Evolutionary conservation across 2,888 invertebrate genomes (phyloP), one percentile per base, ranked within the genome.

Genomic region (Pheosia gnoma): DNA sequence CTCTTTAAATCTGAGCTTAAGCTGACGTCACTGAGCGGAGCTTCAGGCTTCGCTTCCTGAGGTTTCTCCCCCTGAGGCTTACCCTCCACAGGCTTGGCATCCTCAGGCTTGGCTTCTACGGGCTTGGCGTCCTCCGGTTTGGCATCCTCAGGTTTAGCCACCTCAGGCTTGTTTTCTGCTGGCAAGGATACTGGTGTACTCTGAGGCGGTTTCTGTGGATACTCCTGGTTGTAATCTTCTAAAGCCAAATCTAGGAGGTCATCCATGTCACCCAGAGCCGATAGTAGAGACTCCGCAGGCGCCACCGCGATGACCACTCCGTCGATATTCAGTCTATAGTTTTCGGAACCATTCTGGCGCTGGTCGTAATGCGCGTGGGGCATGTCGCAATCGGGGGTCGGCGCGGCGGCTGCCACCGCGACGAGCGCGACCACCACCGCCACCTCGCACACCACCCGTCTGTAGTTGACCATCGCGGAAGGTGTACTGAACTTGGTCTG

Each of bases 261-360:
- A 68, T 94, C 94, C 62, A 93, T 81, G 54, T 93, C 88, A 2
- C 94, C 93, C 4, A 94, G 93, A 0, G 95, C 95, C 37, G 95
- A 88, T 11, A 96, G 82, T 7, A 96, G 85, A 2, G 94, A 89
- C 59, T 95, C 95, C 0, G 94, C 94, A 0, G 96, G 96, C 0
- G 95, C 95, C 53, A 95, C 89, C 3, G 96, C 95, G 45, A 96
- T 86, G 11, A 96, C 94, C n/a, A 96, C 91, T 11, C 96, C 96
- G 75, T 96, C 95, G 58, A 97, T 93, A 80, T 95, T 95, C 9
- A 97, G 87, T 25, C 96, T 93, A 70, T 95, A 95, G 89, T 97
- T 97, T 75, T 96, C 96, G 0, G 95, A 92, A 1, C 97, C 97
- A 80, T 97, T 97, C 83, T 97, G 97, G 7, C 97, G 89, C 81